Evolutionary conservation across 2,797 vertebrate species (phyloP).

Genomic region (Lophotriccus pileatus): DNA sequence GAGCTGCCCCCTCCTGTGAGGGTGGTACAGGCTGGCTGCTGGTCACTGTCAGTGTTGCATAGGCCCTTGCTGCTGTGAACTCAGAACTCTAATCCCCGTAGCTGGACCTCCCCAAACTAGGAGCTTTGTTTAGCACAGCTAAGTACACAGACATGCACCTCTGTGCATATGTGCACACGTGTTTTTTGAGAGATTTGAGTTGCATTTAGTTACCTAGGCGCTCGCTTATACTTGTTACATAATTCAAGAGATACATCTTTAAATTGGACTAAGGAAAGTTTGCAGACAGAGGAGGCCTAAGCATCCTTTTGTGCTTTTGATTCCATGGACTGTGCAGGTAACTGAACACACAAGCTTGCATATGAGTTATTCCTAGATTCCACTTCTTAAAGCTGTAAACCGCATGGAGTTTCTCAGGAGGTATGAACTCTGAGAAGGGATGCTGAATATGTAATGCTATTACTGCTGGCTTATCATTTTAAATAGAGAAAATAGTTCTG

Average conservation of each 20-base stretch:
- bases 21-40: background rate
- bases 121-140: background rate
- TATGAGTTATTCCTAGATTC: background rate
- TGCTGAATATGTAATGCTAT: background rate
- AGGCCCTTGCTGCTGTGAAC: background rate
- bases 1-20: background rate
- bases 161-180: fast-evolving
- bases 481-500: background rate
- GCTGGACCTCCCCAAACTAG: background rate
- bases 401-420: background rate
- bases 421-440: background rate
- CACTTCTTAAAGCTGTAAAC: background rate
- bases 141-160: background rate
- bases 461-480: background rate
- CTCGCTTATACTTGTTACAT: background rate
- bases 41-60: background rate
- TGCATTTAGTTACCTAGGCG: background rate
- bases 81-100: background rate
- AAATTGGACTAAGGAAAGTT: background rate
- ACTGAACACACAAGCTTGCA: background rate
- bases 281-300: background rate
- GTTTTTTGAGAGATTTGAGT: background rate
- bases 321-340: background rate
- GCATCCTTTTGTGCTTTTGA: background rate
- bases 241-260: background rate